These are phyloP conservation scores for Drosophila hydei DNA, from an alignment of 1,140 invertebrate genomes.

Conservation along the genomic window DNA sequence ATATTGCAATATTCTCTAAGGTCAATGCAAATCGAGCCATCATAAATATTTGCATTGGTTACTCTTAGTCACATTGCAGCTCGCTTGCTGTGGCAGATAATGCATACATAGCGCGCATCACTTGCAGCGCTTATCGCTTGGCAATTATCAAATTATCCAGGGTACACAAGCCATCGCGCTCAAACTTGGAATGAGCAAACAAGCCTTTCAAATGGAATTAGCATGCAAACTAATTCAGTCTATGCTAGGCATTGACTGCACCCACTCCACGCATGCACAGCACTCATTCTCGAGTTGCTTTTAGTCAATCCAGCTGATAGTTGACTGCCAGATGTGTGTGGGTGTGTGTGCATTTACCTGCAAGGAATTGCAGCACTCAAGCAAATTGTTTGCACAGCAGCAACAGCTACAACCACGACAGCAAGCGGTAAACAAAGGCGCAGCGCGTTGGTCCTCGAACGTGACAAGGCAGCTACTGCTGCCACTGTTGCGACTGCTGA, in stretches of 20 bases:
- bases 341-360: conserved; percentile 39
- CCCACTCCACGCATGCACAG: not conserved
- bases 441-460: conserved; percentile 42
- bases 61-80: not conserved
- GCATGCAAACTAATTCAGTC: conserved; percentile 48
- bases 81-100: conserved; percentile 5
- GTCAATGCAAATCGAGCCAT: not conserved
- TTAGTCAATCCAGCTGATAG: conserved; percentile 30
- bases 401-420: conserved; percentile 18
- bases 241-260: conserved; percentile 7
- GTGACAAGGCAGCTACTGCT: conserved; percentile 44
- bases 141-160: conserved; percentile 39
- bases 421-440: conserved; percentile 46
- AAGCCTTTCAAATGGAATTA: conserved; percentile 20
- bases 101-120: not conserved
- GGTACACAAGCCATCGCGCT: conserved; percentile 15
- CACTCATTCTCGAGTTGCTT: conserved; percentile 6
- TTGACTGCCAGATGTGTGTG: conserved; percentile 7
- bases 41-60: conserved; percentile 2
- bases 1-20: not conserved
- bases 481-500: conserved; percentile 10
- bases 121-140: conserved; percentile 29
- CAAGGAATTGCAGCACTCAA: conserved; percentile 53
- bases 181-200: conserved; percentile 18
- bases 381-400: conserved; percentile 53